Base-by-base conservation (phyloP, 2,888 invertebrate genomes). In the Rhingia campestris region DNA sequence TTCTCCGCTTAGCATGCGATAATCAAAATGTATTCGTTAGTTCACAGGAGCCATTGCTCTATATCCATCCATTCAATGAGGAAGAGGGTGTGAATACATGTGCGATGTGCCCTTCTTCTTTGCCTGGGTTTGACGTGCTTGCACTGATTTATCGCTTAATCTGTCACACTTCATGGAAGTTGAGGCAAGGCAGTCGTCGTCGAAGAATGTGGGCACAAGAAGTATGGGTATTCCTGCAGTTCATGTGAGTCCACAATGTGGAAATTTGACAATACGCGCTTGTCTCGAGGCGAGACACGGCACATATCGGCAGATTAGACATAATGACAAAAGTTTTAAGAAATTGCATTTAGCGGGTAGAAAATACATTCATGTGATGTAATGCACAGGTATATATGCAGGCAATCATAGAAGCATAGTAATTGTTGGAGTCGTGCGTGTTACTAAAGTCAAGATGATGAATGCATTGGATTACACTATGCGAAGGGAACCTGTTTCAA, bases 11-110 rank as follows among this genome's bases (percentile, higher is more conserved):
- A 73, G 67, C n/a, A 54, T 67, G 79, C 63, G 82, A 82, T 82
- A 82, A 79, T 79, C 82, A 79, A 82, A 82, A 79, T 79, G 73
- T 82, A 82, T 82, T 67, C 59, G 58, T 12, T 72, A 49, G 66
- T 66, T 61, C 61, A 53, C 56, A 63, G 45, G 64, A 53, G 64
- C 49, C 37, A 59, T 67, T 39, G 39, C 14, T 22, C 2, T 22
- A 22, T 22, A 22, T 2, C 22, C 22, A 22, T 22, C 22, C 22
- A 58, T 53, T 61, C 12, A 45, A 14, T 2, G 9, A 30, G 70
- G 51, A 59, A 41, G 7, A 6, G 33, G 54, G 22, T 22, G 37
- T 49, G 39, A n/a, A 12, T 37, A 47, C 35, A 9, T 66, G 33
- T 14, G n/a, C 49, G 33, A 49, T 33, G 33, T 51, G 32, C 7